Base-by-base conservation (phyloP, 1,140 invertebrate species). In the Nasonia longicornis region DNA sequence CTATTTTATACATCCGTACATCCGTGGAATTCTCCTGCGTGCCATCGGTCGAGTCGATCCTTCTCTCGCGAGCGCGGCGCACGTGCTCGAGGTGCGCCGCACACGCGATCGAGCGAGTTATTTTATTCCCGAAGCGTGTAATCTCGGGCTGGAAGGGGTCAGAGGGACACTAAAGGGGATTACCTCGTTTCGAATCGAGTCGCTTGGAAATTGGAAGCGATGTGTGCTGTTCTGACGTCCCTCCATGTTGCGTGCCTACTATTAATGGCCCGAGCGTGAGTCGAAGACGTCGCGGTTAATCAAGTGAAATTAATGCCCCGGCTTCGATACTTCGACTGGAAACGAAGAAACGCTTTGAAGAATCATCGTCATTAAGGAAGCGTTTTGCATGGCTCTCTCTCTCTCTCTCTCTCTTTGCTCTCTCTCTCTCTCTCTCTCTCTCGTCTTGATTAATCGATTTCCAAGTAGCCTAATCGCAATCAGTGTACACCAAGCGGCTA, bases 311-410 rank as follows among this genome's bases (percentile, higher is more conserved):
- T 58, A 58, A 58, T 58, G 52, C 52, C 7, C 52, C 7, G 3
- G 3, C 52, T 58, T 7, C 6, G 52, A 48, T 35, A 3, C 45
- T n/a, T 58, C 16, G 6, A 20, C 3, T 58, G 0, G 20, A 52
- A 20, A 52, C 11, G 11, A 52, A 58, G 16, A 58, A 58, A 58
- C 52, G 52, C 52, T 58, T n/a, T 58, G 52, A 58, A 58, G 52
- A 58, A 58, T 58, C 52, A 58, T 58, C 52, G 52, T 58, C 52
- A 58, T 58, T 58, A 58, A 58, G 52, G 16, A n/a, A 58, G 52
- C 52, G 20, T n/a, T 58, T 58, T 58, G 52, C 52, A 58, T 58
- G 6, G 0, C 38, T 42, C 31, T 35, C 4, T 35, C 4, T 35
- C 31, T 6, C 52, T 12, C 45, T 26, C 26, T 26, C 26, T 26